phyloP scores from a whole-genome alignment of 2,888 invertebrate species.

The Bombylius major region DNA sequence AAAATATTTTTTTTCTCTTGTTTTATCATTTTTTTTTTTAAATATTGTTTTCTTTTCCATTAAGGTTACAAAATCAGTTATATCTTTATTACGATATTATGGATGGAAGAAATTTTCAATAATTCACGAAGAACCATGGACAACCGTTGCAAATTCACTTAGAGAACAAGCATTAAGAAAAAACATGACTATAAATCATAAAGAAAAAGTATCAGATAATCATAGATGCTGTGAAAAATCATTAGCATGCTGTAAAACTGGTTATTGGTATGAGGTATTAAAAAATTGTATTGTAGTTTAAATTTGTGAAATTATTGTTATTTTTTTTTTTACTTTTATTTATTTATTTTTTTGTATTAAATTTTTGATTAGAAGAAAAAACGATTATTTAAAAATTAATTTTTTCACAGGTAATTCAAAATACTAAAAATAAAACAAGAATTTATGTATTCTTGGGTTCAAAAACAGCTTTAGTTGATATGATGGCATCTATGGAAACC shows the following conservation, averaged over 20 bases:
- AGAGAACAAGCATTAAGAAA: slow-evolving; percentile 58
- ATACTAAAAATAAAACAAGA: slow-evolving; percentile 74
- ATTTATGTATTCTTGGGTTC: slow-evolving; percentile 92
- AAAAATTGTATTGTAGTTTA: not conserved
- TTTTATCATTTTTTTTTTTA: not conserved
- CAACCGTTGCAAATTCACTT: slow-evolving; percentile 69
- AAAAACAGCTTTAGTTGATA: slow-evolving; percentile 69
- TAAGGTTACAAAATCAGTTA: slow-evolving; percentile 85
- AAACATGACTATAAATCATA: slow-evolving; percentile 76
- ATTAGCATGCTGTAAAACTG: slow-evolving; percentile 61
- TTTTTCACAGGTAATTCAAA: slow-evolving; percentile 40
- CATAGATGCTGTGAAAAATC: slow-evolving; percentile 67
- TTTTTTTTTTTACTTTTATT: not conserved
- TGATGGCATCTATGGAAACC: slow-evolving; percentile 86
- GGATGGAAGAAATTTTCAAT: slow-evolving; percentile 91
- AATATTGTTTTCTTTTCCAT: not conserved
- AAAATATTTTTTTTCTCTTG: not conserved
- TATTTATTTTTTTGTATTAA: not conserved
- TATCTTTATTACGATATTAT: slow-evolving; percentile 80
- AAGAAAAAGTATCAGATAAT: slow-evolving; percentile 54
- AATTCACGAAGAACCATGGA: slow-evolving; percentile 68
- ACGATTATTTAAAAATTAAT: not conserved
- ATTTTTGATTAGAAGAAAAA: not conserved
- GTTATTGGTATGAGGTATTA: slow-evolving; percentile 68
- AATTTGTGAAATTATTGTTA: not conserved